phyloP scores from a whole-genome alignment of 2,797 vertebrate genomes.

The Lepidocolaptes lacrymiger region DNA sequence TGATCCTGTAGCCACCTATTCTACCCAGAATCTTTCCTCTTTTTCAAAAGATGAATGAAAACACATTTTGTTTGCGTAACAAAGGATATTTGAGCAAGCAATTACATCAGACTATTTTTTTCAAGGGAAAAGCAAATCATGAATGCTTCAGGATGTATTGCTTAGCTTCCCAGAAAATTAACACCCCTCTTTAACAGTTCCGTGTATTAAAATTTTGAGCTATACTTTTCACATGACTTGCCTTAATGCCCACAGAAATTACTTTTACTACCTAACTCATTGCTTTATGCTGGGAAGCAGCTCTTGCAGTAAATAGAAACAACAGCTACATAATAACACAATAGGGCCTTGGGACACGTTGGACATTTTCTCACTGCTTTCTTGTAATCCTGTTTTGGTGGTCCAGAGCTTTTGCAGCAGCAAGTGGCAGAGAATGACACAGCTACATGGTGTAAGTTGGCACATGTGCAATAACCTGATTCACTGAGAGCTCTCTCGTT shows the following conservation, averaged over 20 bases:
- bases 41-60: neutral
- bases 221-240: slow-evolving; percentile 4
- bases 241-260: slow-evolving; percentile 1
- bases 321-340: neutral
- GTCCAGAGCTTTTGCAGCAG: neutral
- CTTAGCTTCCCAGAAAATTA: slow-evolving; percentile 38
- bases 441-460: fast-evolving
- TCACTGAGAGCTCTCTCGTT: neutral
- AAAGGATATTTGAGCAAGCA: neutral
- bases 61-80: neutral
- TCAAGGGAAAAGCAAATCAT: neutral
- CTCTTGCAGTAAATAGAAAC: neutral
- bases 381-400: neutral
- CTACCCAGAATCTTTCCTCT: neutral
- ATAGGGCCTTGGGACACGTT: neutral
- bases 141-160: neutral
- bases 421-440: neutral
- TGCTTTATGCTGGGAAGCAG: neutral
- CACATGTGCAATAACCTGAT: fast-evolving
- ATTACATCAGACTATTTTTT: neutral
- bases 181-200: neutral
- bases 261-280: neutral
- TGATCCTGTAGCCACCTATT: neutral
- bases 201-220: neutral
- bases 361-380: neutral